Base-by-base conservation (phyloP, 1,140 invertebrate genomes). In the Ectropis grisescens region DNA sequence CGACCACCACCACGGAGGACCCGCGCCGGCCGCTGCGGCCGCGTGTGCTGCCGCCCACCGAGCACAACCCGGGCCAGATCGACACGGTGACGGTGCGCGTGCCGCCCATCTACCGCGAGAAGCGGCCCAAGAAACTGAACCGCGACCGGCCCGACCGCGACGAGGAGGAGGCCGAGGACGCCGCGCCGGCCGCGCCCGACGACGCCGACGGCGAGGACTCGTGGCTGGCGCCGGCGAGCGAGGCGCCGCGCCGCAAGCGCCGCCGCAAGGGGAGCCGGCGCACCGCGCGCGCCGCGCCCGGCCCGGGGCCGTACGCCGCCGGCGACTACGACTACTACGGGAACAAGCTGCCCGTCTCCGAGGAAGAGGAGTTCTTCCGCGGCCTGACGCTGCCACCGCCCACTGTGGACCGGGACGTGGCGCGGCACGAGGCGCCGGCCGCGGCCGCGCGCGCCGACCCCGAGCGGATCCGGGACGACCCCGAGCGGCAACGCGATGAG, bases 61-160 rank as follows among this genome's bases (percentile, higher is more conserved):
- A 83, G 39, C 70, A 83, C 16, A 78, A 83, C 34, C 81, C 81
- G 0, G 68, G 66, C 9, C 67, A 81, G 45, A 83, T 83, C 4
- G 81, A 83, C 30, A 83, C 82, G 1, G 62, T 83, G 1, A 82
- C 82, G 5, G 82, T 83, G 9, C 45, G 76, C 15, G 75, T 83
- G 12, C 82, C 82, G 0, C 79, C 82, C 0, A 82, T 83, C 31
- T 79, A 81, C 33, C 70, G 60, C 51, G 78, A 75, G 14, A 74
- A 74, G 37, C 71, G 62, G 10, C 82, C 82, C 9, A 74, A 66
- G 23, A 80, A 80, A 48, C 40, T 70, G 2, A 58, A 80, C 31
- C 55, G 75, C 2, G 61, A 55, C 7, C 45, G 36, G 12, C 56
- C 64, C 1, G 55, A 60, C 19, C 47, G 56, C 2, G 59, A 67